Base-by-base conservation (phyloP, 2,113 vertebrate species). In the Eptesicus fuscus region DNA sequence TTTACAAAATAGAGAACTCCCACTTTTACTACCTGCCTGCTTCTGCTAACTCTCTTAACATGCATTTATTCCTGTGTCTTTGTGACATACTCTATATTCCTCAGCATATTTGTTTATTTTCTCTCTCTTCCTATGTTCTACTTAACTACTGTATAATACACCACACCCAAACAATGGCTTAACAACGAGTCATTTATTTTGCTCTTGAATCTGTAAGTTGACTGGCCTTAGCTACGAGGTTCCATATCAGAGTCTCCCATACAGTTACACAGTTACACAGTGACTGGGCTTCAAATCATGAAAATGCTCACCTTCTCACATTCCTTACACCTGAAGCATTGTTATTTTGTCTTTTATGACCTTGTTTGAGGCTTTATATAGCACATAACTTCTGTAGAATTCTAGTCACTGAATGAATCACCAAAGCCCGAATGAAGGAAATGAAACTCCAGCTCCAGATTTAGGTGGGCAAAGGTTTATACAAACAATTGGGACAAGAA, bases 401-500 rank as follows among this genome's bases (percentile, higher is more conserved):
- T 94, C 79, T 76, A 37, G 61, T 42, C 5, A 37, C 9, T 83
- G 25, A 56, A 4, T 87, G 51, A 42, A 4, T 84, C 30, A 82
- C 23, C 53, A 83, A 71, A 32, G 22, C 20, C 17, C 73, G 25
- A 61, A 28, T 28, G 59, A 77, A 88, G 44, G 25, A 14, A 44
- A 44, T 53, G 35, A 70, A 65, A 84, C 7, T 53, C 16, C 12
- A n/a, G 13, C 7, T 73, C 63, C 13, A 1, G 23, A 4, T 30
- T 17, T 47, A 0, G 2, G 0, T 1, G 5, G 67, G 5, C 5
- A 51, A 44, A 5, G 4, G 5, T 86, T 69, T 73, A 5, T 6
- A 67, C 56, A 32, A 80, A 42, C 20, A 85, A 13, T 23, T 22
- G 6, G 25, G 16, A n/a, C 40, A 10, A 89, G 53, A 93, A 83